Evolutionary conservation across 2,113 vertebrate genomes (phyloP), one percentile per base, ranked within the genome.

Genomic region (Phasianus colchicus): DNA sequence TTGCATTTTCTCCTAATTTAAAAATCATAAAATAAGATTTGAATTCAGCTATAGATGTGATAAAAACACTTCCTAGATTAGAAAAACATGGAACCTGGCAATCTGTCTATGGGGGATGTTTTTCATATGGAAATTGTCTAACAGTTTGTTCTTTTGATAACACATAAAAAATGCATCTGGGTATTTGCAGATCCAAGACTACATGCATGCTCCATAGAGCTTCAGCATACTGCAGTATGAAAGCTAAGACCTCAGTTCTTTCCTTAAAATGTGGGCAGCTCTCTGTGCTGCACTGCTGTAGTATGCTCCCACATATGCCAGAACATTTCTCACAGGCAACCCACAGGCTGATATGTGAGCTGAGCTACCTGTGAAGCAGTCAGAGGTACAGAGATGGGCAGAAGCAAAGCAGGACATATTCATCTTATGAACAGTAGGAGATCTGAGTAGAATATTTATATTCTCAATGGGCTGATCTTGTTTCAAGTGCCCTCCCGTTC

Each of bases 321-420:
- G 70, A 89, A 87, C 8, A 15, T 69, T 70, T 90, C 90, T 91
- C 91, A 54, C 58, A 57, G 45, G 32, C 71, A 66, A 7, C 86
- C 61, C 79, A 61, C 86, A 90, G 70, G 10, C 15, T 91, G 0
- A 0, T 52, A 47, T 84, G 47, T 34, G 52, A 95, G 29, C 81
- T 89, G 66, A 95, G 29, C 73, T 89, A 61, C 70, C 57, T 82
- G 66, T 65, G 89, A 92, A 85, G 66, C n/a, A 82, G 20, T 11
- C 61, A 75, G 66, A 80, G 42, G 29, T 40, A 11, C 1, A 4
- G 73, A 64, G 47, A 83, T 63, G 71, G 16, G 66, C 70, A 89
- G 50, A 72, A 71, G 29, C 34, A 87, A 87, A 87, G 38, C 38
- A 72, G 66, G 52, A 86, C 2, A 0, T 38, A 64, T 22, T 5